These are phyloP conservation scores for Apodemus speciosus DNA, from an alignment of 2,113 vertebrate genomes.

Conservation along the genomic window DNA sequence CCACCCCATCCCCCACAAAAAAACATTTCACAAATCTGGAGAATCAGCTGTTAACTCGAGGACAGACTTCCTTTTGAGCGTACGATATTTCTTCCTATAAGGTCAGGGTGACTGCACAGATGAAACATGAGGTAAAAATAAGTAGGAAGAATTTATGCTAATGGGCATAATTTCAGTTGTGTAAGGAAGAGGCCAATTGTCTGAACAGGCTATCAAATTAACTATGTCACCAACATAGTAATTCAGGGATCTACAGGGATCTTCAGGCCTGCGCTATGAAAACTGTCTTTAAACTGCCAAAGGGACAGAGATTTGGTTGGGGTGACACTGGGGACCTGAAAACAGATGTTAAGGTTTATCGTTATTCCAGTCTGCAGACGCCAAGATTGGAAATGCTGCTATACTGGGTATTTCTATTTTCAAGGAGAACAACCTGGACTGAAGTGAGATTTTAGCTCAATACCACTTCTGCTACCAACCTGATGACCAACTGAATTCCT, in stretches of 20 bases:
- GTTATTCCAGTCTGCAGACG: not conserved
- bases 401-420: not conserved
- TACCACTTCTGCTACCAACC: not conserved
- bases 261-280: not conserved
- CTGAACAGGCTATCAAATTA: not conserved
- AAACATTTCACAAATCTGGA: not conserved
- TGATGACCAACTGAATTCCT: not conserved
- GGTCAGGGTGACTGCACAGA: not conserved
- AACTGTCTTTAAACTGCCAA: not conserved
- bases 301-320: not conserved
- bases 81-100: not conserved
- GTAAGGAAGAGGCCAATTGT: not conserved
- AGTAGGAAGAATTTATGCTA: not conserved
- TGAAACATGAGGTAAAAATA: not conserved
- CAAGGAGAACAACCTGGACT: not conserved
- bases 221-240: not conserved
- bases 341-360: not conserved
- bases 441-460: not conserved
- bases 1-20: not conserved
- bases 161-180: not conserved
- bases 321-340: not conserved
- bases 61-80: not conserved
- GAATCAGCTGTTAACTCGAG: not conserved
- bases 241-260: not conserved
- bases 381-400: not conserved